Evolutionary conservation across 2,113 vertebrate genomes (phyloP).

Genomic region (Cyanocitta stelleri): DNA sequence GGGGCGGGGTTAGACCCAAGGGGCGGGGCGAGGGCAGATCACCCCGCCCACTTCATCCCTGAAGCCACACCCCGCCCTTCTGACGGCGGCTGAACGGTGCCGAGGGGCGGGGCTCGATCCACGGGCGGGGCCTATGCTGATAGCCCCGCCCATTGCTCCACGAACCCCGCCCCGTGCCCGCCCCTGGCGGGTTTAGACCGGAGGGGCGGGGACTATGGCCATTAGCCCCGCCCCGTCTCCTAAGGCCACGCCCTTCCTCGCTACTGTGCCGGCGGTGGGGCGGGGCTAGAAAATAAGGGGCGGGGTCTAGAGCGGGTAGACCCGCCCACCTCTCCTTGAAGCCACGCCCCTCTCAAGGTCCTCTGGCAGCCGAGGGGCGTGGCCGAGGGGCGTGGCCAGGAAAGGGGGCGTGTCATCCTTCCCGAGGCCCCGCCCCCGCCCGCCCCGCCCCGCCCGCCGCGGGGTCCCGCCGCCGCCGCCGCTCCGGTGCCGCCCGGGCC

Average conservation of each 20-base stretch:
- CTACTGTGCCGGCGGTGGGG: accelerated
- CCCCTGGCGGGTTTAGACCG: not conserved
- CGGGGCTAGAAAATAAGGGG: accelerated
- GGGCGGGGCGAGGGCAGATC: accelerated
- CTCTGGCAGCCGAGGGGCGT: not conserved
- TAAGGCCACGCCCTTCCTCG: not conserved
- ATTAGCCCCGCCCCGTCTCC: not conserved
- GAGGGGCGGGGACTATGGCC: not conserved
- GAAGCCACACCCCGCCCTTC: not conserved
- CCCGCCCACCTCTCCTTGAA: not conserved
- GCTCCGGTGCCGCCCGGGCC: too few species aligned
- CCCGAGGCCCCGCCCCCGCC: too few species aligned
- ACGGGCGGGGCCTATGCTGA: not conserved
- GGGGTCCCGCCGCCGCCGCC: too few species aligned
- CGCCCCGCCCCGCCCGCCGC: too few species aligned
- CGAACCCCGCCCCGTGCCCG: not conserved
- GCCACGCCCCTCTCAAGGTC: not conserved
- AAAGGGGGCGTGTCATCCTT: too few species aligned
- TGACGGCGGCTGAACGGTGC: not conserved
- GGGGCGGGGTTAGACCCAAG: not conserved
- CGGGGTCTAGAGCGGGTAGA: accelerated
- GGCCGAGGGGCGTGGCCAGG: not conserved
- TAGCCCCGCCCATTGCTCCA: not conserved
- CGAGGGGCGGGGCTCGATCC: not conserved
- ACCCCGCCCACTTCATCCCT: not conserved